Base-by-base conservation (phyloP, 2,888 invertebrate species). In the Galerucella calmariensis region DNA sequence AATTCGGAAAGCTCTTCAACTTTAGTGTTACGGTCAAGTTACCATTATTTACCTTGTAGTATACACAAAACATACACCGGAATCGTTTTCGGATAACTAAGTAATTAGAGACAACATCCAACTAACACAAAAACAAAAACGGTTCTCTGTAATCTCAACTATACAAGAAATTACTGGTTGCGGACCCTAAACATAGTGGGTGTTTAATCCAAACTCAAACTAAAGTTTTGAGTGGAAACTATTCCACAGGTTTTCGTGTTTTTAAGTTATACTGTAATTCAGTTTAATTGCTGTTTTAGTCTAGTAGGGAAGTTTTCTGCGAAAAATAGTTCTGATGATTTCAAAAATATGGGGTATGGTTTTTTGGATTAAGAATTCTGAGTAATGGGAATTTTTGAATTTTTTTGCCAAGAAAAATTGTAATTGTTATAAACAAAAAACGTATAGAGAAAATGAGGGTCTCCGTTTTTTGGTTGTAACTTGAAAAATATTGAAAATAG, bases 31-130 rank as follows among this genome's bases (percentile, higher is more conserved):
- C 20, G 20, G 20, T 20, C 20, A 20, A 20, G 20, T 10, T 16
- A 56, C 56, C 16, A 20, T 10, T 20, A 16, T 56, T 56, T 20
- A 16, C 56, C 16, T 56, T 16, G 20, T 16, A 16, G 20, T 56
- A 20, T 56, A 20, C 56, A 56, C 56, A 56, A 56, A 56, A 56
- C 56, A 8, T 16, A 16, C 11, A 8, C 20, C 56, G 16, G 20
- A 56, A 56, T 6, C 56, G 16, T 20, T 16, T 16, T 20, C 56
- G 9, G 16, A 56, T 56, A 56, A 20, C 56, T 56, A 16, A 56
- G 56, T 56, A 56, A 56, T 56, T 56, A 56, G 16, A 56, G 56
- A 56, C 56, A 56, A 56, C 56, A 56, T 56, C 56, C 20, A 56
- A 56, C 56, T 56, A 20, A 56, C 20, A 56, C 56, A 56, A 56